Evolutionary conservation across 2,797 vertebrate species (phyloP).

Genomic region (Aphelocoma californica): DNA sequence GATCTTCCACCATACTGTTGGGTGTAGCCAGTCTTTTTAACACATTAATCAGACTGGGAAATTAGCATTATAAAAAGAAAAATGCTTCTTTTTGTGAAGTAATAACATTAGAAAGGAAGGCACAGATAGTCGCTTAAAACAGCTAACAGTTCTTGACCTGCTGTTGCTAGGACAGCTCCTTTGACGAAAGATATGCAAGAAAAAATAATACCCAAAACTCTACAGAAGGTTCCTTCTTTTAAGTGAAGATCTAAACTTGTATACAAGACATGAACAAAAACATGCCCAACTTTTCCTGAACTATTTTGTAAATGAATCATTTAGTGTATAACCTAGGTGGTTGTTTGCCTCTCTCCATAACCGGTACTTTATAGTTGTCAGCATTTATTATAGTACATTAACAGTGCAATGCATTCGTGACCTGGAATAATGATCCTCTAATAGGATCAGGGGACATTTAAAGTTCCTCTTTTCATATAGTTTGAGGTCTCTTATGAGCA

Average conservation of each 20-base stretch:
- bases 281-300: background rate
- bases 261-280: background rate
- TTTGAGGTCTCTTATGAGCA: constrained; percentile 70
- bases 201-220: background rate
- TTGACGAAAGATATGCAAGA: background rate
- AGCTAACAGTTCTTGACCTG: background rate
- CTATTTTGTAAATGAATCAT: constrained; percentile 51
- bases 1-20: background rate
- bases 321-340: constrained; percentile 4
- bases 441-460: constrained; percentile 66
- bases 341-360: constrained; percentile 44
- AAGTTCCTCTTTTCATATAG: constrained; percentile 67
- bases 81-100: background rate
- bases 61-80: background rate
- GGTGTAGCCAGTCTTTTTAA: background rate
- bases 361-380: constrained; percentile 67
- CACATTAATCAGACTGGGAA: background rate
- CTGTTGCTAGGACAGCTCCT: background rate
- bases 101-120: background rate
- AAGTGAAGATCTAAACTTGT: background rate
- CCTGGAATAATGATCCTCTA: constrained; percentile 57
- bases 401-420: constrained; percentile 30
- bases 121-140: background rate
- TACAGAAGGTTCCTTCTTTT: background rate
- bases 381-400: constrained; percentile 57